These are phyloP conservation scores for Anolis sagrei DNA, from an alignment of 2,113 vertebrate species.

Conservation along the genomic window DNA sequence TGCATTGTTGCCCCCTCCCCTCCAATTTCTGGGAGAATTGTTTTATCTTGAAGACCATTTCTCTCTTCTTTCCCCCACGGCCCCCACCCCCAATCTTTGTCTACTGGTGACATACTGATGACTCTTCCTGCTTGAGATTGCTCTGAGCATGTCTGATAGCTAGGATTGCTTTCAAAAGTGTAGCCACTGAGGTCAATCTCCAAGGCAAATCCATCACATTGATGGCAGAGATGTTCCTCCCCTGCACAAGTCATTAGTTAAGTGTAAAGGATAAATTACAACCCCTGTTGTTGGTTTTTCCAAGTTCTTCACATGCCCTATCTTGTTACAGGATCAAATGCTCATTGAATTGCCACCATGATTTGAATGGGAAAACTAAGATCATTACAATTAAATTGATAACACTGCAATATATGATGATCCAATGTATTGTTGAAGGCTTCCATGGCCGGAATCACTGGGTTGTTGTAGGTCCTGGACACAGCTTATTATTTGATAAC, in stretches of 20 bases:
- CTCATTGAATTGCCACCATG: neutral
- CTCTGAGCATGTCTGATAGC: slow-evolving; percentile 30
- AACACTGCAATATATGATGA: neutral
- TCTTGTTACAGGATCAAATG: slow-evolving; percentile 40
- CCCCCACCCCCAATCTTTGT: neutral
- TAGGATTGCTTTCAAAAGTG: slow-evolving; percentile 53
- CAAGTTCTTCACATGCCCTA: neutral
- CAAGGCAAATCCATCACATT: slow-evolving; percentile 64
- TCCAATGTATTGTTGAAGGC: too few species aligned
- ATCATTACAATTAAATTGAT: neutral
- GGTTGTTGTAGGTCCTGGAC: too few species aligned
- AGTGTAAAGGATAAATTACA: slow-evolving; percentile 65
- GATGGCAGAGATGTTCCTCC: slow-evolving; percentile 38
- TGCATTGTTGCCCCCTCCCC: slow-evolving; percentile 31
- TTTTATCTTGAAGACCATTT: slow-evolving; percentile 27
- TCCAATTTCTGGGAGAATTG: slow-evolving; percentile 33
- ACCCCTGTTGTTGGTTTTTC: neutral
- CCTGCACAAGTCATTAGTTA: slow-evolving; percentile 63
- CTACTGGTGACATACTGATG: neutral
- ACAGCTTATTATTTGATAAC: too few species aligned
- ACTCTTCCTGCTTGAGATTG: slow-evolving; percentile 43
- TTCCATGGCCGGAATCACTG: too few species aligned
- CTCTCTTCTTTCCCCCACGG: slow-evolving; percentile 15
- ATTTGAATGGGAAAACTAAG: slow-evolving; percentile 1
- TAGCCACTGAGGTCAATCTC: slow-evolving; percentile 58